Conservation (phyloP, 2,888 invertebrate genomes). For the Lasioglossum malachurum region DNA sequence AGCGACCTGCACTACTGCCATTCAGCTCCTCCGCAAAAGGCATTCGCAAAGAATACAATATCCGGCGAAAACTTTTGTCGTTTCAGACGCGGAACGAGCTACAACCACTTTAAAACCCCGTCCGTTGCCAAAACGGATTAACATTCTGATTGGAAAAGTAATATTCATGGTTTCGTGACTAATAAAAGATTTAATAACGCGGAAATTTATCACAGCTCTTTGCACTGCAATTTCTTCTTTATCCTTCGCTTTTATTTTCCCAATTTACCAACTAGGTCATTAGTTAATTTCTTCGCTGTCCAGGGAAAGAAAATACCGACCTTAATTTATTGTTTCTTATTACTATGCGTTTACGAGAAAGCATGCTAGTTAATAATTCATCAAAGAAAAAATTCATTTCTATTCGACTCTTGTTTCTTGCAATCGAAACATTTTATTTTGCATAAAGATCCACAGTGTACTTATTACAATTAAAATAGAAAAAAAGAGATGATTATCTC, state of each 20-base stretch:
- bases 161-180: not conserved
- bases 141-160: constrained; percentile 10
- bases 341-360: not conserved
- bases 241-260: not conserved
- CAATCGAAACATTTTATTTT: not conserved
- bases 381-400: not conserved
- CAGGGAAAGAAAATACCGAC: not conserved
- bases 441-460: not conserved
- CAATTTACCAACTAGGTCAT: not conserved
- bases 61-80: constrained; percentile 22
- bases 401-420: not conserved
- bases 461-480: no score
- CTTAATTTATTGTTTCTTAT: not conserved
- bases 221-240: not conserved
- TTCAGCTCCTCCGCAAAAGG: constrained; percentile 14
- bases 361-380: not conserved
- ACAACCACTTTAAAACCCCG: not conserved
- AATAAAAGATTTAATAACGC: not conserved
- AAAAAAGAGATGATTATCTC: not conserved
- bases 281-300: not conserved
- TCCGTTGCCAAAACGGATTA: not conserved
- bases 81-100: not conserved
- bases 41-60: constrained; percentile 24
- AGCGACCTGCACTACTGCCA: constrained; percentile 48
- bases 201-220: not conserved